These are phyloP conservation scores for Phaethon lepturus DNA, from an alignment of 2,113 vertebrate species.

Conservation along the genomic window DNA sequence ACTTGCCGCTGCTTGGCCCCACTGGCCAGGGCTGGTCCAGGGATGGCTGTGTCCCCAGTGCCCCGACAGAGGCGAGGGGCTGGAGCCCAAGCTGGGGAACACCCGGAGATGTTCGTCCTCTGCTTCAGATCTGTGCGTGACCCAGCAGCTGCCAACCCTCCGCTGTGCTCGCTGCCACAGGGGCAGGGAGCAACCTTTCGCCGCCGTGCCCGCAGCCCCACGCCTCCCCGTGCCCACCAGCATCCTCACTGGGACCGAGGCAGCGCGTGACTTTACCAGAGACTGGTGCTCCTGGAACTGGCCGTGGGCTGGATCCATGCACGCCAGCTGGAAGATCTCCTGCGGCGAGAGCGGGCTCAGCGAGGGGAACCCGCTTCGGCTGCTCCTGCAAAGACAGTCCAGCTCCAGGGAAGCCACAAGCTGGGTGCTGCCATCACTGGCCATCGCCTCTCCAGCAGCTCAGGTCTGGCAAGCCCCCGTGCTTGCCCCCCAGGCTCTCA, in stretches of 20 bases:
- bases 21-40: neutral
- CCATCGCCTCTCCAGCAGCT: neutral
- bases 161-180: neutral
- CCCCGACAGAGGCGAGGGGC: accelerated
- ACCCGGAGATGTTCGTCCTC: neutral
- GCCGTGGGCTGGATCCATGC: constrained; percentile 78
- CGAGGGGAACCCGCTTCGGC: constrained; percentile 86
- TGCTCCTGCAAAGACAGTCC: constrained; percentile 80
- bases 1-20: neutral
- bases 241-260: neutral
- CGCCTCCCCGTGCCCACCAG: neutral
- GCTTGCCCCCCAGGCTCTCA: neutral
- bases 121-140: accelerated
- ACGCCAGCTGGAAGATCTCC: constrained; percentile 90
- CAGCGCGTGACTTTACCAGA: constrained; percentile 83
- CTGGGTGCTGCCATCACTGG: accelerated
- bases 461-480: accelerated
- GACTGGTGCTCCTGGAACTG: constrained; percentile 87
- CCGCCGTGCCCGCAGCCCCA: neutral
- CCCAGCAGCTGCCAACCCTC: neutral
- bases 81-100: neutral
- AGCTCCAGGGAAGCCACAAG: neutral
- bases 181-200: neutral
- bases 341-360: constrained; percentile 92
- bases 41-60: neutral